phyloP scores from a whole-genome alignment of 2,797 vertebrate genomes.

The Myripristis murdjan region DNA sequence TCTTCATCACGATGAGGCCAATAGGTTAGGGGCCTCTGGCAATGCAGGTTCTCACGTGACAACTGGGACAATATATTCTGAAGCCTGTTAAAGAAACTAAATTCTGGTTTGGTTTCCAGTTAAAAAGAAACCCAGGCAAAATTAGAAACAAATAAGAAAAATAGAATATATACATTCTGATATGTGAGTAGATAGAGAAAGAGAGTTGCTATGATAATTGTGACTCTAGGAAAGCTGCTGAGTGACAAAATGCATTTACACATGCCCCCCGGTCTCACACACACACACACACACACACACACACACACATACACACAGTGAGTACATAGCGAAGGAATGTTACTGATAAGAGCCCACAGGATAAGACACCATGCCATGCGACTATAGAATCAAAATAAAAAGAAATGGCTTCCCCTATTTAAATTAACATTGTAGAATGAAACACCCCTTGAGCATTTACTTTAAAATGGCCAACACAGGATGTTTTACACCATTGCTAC shows the following conservation, averaged over 20 bases:
- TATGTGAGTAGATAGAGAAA: too few species aligned
- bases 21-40: too few species aligned
- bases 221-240: not conserved
- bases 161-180: not conserved
- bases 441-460: not conserved
- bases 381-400: not conserved
- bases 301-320: not conserved
- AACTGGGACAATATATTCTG: too few species aligned
- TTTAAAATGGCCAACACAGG: too few species aligned
- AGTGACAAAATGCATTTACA: not conserved
- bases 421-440: not conserved
- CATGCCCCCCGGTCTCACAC: not conserved
- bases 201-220: too few species aligned
- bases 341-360: not conserved
- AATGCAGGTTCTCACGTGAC: too few species aligned
- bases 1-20: too few species aligned
- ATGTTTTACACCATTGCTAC: too few species aligned
- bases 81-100: too few species aligned
- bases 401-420: not conserved
- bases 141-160: slow-evolving; percentile 5
- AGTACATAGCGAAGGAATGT: not conserved
- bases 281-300: not conserved
- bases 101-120: too few species aligned
- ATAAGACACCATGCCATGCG: not conserved
- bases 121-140: not conserved